Conservation (phyloP, 2,113 vertebrate species). For the Pomatorhinus ruficollis region DNA sequence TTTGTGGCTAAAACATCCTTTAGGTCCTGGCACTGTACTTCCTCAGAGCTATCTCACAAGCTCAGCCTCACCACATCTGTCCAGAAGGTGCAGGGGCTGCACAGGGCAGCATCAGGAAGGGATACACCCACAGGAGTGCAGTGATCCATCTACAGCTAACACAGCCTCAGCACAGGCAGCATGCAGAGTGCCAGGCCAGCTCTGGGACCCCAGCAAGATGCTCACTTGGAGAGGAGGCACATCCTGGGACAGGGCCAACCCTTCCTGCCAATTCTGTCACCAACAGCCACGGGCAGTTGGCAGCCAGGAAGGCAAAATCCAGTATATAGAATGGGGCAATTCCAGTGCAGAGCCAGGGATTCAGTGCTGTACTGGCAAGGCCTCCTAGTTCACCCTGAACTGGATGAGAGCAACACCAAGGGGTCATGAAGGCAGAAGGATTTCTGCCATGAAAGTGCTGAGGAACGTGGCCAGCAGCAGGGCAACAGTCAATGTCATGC, state of each 20-base stretch:
- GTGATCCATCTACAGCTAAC: not conserved
- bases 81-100: not conserved
- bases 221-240: not conserved
- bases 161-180: not conserved
- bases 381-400: not conserved
- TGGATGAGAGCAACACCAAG: not conserved
- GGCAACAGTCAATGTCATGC: not conserved
- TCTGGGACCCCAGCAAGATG: accelerated
- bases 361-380: not conserved
- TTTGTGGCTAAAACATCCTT: not conserved
- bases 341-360: not conserved
- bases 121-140: not conserved
- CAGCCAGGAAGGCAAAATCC: not conserved
- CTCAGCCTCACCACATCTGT: not conserved
- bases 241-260: not conserved
- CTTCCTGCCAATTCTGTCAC: not conserved
- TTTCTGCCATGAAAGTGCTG: not conserved
- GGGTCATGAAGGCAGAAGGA: not conserved
- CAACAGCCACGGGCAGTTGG: not conserved
- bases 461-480: not conserved
- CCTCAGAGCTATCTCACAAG: not conserved
- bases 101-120: not conserved
- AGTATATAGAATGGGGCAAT: not conserved
- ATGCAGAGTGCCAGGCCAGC: not conserved
- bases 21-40: not conserved